Base-by-base conservation (phyloP, 2,797 vertebrate genomes). In the Gymnoscopelus braueri region DNA sequence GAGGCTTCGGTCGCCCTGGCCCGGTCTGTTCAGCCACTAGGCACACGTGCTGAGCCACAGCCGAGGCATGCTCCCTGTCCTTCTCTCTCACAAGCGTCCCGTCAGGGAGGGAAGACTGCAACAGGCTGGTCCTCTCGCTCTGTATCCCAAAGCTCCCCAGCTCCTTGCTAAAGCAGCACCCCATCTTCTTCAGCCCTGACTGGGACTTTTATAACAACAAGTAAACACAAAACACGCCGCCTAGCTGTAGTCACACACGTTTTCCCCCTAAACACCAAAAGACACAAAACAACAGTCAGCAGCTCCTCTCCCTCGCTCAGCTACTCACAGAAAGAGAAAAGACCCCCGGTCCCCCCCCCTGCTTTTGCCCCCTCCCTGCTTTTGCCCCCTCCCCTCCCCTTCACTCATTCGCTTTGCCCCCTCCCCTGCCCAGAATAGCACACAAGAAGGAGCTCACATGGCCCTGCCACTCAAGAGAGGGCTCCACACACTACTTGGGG, bases 101-200 rank as follows among this genome's bases (percentile, higher is more conserved):
- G 4, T 89, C 77, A 0, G 75, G 79, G 67, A 60, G 52, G 0
- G 75, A 64, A 1, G 87, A 57, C 56, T 88, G 84, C 47, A 94
- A 77, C 70, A 94, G 89, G 54, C 87, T 64, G 26, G 91, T 92
- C 71, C 79, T 88, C 87, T 95, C 93, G 0, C 47, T 83, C 47
- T 74, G 82, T 23, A n/a, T 65, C 57, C 85, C 82, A 32, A 82
- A 86, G 81, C 69, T 82, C n/a, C n/a, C n/a, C 8, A 88, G 67
- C 82, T 93, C 91, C 86, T 94, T 94, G 79, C 93, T 93, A 71
- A 91, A 94, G 83, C 94, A 94, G 86, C 93, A 94, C 44, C 93
- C 93, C 93, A 94, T 94, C 19, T 83, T 84, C 75, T 75, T 23
- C 14, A 14, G 75, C 79, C 81, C 78, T 48, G 24, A 74, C 65